Evolutionary conservation across 2,888 invertebrate genomes (phyloP).

Genomic region (Malacosoma neustria): DNA sequence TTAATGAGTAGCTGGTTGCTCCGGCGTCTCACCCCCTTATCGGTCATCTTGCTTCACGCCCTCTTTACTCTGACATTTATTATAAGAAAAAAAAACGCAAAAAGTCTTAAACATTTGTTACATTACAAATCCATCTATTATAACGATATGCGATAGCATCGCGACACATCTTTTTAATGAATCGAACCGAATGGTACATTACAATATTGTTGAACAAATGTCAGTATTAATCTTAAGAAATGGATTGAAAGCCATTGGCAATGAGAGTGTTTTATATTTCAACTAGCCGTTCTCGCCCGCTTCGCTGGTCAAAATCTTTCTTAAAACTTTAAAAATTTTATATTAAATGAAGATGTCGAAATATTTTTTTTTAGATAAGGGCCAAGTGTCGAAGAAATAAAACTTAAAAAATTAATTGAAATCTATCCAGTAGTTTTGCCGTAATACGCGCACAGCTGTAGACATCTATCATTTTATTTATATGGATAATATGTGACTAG

Average conservation of each 20-base stretch:
- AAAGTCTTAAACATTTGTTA: constrained; percentile 7
- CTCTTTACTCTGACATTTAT: constrained; percentile 23
- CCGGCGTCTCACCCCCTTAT: constrained; percentile 47
- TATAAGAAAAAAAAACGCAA: constrained; percentile 25
- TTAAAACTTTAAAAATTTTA: too few relatives aligned
- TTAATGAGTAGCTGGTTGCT: constrained; percentile 60
- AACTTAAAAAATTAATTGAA: too few relatives aligned
- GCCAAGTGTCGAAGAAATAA: too few relatives aligned
- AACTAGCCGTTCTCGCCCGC: too few relatives aligned
- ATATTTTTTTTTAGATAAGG: too few relatives aligned
- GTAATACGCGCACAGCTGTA: too few relatives aligned
- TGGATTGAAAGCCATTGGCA: constrained; percentile 1
- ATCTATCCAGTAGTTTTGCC: too few relatives aligned
- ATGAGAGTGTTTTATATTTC: neutral
- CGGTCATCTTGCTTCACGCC: constrained; percentile 45
- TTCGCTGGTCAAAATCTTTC: too few relatives aligned
- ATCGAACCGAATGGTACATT: neutral
- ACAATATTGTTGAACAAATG: neutral
- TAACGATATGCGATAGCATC: neutral
- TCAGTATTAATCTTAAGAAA: constrained; percentile 8
- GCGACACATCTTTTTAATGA: neutral
- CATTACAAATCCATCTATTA: constrained; percentile 5
- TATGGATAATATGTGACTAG: constrained; percentile 22
- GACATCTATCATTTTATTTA: too few relatives aligned
- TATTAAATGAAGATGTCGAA: too few relatives aligned